These are phyloP conservation scores for Himantopus leucocephalus DNA, from an alignment of 2,113 vertebrate genomes.

Conservation along the genomic window DNA sequence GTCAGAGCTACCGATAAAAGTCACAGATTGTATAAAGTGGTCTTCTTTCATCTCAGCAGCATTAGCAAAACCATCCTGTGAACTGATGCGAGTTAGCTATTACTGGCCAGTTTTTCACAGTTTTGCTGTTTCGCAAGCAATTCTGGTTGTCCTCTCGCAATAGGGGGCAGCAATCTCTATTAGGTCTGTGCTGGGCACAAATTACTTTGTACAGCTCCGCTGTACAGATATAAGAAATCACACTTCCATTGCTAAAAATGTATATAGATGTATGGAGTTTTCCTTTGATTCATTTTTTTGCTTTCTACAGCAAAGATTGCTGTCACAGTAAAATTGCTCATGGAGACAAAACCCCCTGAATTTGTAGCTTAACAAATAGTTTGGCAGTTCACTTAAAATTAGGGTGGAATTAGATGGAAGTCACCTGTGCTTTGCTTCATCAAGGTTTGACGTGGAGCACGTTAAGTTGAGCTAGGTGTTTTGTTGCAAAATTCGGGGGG, in stretches of 20 bases:
- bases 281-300: background rate
- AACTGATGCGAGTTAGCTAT: background rate
- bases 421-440: background rate
- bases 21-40: background rate
- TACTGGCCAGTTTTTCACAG: background rate
- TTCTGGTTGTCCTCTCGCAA: background rate
- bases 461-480: background rate
- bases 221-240: background rate
- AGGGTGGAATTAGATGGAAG: background rate
- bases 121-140: background rate
- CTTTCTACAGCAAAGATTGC: background rate
- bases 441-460: background rate
- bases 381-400: background rate
- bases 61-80: background rate
- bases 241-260: background rate
- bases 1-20: background rate
- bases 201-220: background rate
- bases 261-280: background rate
- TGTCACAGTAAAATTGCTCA: background rate
- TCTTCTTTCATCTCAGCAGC: background rate
- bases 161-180: background rate
- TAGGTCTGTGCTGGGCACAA: background rate
- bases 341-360: background rate
- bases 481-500: background rate
- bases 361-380: background rate